These are phyloP conservation scores for Cylindroiulus punctatus DNA, from an alignment of 2,888 invertebrate genomes.

Conservation along the genomic window DNA sequence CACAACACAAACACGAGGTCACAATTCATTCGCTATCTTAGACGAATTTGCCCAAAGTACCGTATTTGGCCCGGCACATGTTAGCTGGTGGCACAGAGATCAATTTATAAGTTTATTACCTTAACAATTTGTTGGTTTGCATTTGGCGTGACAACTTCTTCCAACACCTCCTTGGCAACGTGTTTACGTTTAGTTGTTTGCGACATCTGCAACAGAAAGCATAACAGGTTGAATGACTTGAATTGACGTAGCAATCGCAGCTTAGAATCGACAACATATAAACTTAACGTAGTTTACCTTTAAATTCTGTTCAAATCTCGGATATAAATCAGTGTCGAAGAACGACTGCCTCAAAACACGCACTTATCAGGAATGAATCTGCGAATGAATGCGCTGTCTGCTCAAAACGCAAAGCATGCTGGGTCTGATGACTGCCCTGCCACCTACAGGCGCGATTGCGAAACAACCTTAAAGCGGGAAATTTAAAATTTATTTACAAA, in stretches of 20 bases:
- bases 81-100: background rate
- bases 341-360: background rate
- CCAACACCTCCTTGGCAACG: slow-evolving; percentile 48
- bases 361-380: background rate
- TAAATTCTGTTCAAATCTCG: background rate
- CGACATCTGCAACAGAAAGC: background rate
- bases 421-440: background rate
- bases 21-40: too few species aligned
- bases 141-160: slow-evolving; percentile 47
- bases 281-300: background rate
- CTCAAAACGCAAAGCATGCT: background rate
- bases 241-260: background rate
- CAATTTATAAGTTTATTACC: background rate
- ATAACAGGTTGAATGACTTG: background rate
- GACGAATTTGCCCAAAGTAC: too few species aligned
- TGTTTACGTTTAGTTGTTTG: slow-evolving; percentile 51
- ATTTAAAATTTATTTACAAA: too few species aligned
- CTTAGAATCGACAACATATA: too few species aligned
- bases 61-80: background rate
- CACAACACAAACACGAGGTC: too few species aligned
- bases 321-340: background rate
- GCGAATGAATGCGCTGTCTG: background rate
- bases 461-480: background rate
- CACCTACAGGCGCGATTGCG: background rate
- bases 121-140: slow-evolving; percentile 42